phyloP scores from a whole-genome alignment of 2,113 vertebrate species.

The Mesoclemmys tuberculata region DNA sequence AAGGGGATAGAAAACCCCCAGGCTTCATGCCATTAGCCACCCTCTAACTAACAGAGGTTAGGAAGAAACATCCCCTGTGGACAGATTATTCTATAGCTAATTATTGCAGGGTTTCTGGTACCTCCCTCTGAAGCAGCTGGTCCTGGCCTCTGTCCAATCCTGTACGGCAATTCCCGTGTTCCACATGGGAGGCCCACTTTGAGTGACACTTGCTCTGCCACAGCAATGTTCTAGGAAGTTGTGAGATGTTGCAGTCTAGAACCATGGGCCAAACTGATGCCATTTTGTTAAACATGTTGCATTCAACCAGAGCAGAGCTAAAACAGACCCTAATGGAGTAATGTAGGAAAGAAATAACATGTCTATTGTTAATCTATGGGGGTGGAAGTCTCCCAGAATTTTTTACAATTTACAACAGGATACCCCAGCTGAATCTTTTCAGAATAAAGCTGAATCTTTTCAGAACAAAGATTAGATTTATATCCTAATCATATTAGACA shows the following conservation, averaged over 20 bases:
- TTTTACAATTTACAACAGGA: neutral
- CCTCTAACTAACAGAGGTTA: neutral
- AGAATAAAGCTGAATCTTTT: conserved; percentile 43
- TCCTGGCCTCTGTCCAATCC: neutral
- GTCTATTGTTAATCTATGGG: fast-evolving
- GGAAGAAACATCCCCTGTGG: neutral
- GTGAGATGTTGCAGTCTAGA: neutral
- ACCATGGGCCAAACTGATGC: neutral
- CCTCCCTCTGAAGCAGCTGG: neutral
- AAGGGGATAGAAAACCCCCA: neutral
- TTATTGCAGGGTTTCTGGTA: neutral
- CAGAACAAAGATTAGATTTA: conserved; percentile 33
- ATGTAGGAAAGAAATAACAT: neutral
- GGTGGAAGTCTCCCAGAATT: neutral
- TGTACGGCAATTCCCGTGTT: neutral
- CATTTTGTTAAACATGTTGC: neutral
- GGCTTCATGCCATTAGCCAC: neutral
- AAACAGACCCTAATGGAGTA: neutral
- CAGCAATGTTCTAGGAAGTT: neutral
- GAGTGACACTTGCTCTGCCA: neutral
- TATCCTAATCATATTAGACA: conserved; percentile 51
- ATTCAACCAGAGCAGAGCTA: fast-evolving
- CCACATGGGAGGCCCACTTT: neutral
- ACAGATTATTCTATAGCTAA: neutral
- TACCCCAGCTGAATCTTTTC: neutral